Evolutionary conservation across 2,797 vertebrate species (phyloP), one percentile per base, ranked within the genome.

Genomic region (Prionace glauca): DNA sequence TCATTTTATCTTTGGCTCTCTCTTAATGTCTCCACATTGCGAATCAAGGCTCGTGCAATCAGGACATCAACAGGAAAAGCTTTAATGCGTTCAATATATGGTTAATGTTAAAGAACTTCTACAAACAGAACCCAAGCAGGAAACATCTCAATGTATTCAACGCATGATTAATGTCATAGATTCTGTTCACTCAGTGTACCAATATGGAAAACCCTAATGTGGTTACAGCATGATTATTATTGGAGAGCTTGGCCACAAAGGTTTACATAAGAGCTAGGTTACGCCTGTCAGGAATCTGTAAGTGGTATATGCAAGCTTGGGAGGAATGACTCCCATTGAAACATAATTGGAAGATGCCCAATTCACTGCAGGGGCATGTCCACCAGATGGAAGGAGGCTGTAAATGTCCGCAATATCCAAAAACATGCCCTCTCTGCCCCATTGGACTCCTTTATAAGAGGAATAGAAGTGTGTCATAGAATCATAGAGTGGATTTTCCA

Each of bases 1-100:
- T 94, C 92, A 94, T 94, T 94, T 94, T 95, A 77, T 95, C 71
- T 94, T 56, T 72, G 72, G 71, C 93, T 95, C 71, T 16, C 26
- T 56, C 45, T 32, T 74, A 41, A 65, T 62, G 16, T 45, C 18
- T 84, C 62, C 20, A 36, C n/a, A 92, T 92, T 84, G 20, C 41
- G 9, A 41, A 69, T 20, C n/a, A 92, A n/a, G 90, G 36, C 90
- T 92, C n/a, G 62, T 92, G 65, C 65, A 92, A 69, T 69, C 65
- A 92, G 22, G 20, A 69, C n/a, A 41, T 69, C 22, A 92, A 92
- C 62, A 69, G 65, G 90, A 92, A 92, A 91, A 41, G n/a, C 65
- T 92, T 92, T 69, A 92, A 92, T 69, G n/a, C 36, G n/a, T 92
- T 36, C 65, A 67, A 14, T 41, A 36, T n/a, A 69, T 16, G 36